Conservation (phyloP, 2,888 invertebrate species). For the Cerceris ruficornis region DNA sequence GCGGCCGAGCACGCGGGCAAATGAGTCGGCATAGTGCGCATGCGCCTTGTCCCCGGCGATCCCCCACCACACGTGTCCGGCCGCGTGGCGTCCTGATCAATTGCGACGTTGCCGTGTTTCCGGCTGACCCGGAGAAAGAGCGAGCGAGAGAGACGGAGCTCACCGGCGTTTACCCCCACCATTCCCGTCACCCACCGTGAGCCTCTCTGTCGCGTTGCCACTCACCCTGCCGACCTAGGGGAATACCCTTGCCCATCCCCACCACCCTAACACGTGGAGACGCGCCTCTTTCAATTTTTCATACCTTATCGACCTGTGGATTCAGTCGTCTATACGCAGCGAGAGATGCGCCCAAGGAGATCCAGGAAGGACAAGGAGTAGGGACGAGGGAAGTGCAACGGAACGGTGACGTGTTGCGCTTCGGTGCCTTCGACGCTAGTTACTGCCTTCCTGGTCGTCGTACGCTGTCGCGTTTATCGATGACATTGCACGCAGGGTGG, state of each 20-base stretch:
- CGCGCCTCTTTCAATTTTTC: constrained; percentile 76
- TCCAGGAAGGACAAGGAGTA: constrained; percentile 14
- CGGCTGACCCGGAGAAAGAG: constrained; percentile 58
- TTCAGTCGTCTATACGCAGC: constrained; percentile 62
- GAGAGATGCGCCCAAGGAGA: constrained; percentile 26
- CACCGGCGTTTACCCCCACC: constrained; percentile 38
- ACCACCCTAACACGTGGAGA: constrained; percentile 72
- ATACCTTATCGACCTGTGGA: constrained; percentile 79
- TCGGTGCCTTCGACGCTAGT: constrained; percentile 11
- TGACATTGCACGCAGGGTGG: constrained; percentile 5
- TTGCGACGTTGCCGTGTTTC: constrained; percentile 76
- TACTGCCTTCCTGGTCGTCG: constrained; percentile 13
- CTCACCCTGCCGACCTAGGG: constrained; percentile 56
- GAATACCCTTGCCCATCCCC: constrained; percentile 43
- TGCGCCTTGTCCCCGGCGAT: constrained; percentile 74
- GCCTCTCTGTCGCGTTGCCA: constrained; percentile 42
- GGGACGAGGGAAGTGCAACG: constrained; percentile 17
- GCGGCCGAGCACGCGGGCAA: constrained; percentile 71
- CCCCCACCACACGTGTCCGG: constrained; percentile 71
- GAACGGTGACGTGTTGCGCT: constrained; percentile 38
- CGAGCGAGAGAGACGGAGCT: constrained; percentile 36
- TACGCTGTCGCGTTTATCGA: constrained; percentile 29
- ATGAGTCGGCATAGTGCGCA: constrained; percentile 70
- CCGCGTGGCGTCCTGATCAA: constrained; percentile 81
- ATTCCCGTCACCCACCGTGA: constrained; percentile 40